These are phyloP conservation scores for Sebastes diploproa DNA, from an alignment of 2,797 vertebrate genomes.

Conservation along the genomic window DNA sequence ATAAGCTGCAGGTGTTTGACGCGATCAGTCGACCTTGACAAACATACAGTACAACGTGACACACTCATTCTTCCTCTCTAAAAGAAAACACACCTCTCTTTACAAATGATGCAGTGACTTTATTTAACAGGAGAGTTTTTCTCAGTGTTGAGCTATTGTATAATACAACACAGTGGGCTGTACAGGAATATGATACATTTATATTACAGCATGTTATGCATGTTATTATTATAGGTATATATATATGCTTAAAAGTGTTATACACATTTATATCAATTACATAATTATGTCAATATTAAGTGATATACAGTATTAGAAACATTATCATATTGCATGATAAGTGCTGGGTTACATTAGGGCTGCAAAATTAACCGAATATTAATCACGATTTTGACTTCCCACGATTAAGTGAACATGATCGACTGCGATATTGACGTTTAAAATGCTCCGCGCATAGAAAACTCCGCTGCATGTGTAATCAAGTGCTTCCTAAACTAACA, in stretches of 20 bases:
- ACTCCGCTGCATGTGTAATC: no score
- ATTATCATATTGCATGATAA: not conserved
- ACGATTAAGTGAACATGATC: no score
- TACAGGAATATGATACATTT: not conserved
- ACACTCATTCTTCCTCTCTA: not conserved
- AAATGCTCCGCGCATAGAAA: no score
- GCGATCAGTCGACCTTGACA: constrained; percentile 2
- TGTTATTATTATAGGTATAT: not conserved
- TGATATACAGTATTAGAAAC: not conserved
- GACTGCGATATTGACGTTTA: no score
- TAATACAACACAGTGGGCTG: not conserved
- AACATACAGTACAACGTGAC: not conserved
- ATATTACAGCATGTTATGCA: not conserved
- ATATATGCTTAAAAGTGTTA: not conserved
- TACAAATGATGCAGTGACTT: constrained; percentile 39
- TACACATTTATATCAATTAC: not conserved
- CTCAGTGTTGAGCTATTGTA: constrained; percentile 17
- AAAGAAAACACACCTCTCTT: constrained; percentile 22
- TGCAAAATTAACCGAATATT: no score
- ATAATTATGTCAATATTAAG: not conserved
- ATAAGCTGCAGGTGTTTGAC: not conserved
- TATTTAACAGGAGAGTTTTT: constrained; percentile 37
- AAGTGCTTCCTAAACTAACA: no score
- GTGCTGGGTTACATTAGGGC: not conserved
- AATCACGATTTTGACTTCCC: no score